Conservation (phyloP, 2,888 invertebrate species). For the Drosophila atripex region DNA sequence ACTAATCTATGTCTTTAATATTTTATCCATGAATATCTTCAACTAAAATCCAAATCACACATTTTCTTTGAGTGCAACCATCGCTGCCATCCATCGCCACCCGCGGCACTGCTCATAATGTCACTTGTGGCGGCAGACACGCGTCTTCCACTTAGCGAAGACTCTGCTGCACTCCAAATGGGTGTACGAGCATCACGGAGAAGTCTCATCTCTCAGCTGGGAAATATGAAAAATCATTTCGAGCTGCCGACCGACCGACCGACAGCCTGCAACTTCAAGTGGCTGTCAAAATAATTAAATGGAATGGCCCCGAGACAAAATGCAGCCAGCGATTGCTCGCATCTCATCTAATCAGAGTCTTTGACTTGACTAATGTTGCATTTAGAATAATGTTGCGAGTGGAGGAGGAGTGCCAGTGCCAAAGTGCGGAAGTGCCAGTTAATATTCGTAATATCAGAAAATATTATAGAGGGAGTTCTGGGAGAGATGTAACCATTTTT, state of each 20-base stretch:
- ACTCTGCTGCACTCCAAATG: conserved; percentile 44
- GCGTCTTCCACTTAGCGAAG: conserved; percentile 46
- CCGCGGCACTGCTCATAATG: conserved; percentile 52
- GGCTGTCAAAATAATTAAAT: conserved; percentile 78
- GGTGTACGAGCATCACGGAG: conserved; percentile 12
- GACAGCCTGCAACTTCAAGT: conserved; percentile 56
- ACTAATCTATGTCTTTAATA: not conserved
- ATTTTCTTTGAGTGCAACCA: conserved; percentile 9
- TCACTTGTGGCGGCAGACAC: conserved; percentile 61
- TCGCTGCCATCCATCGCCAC: conserved; percentile 40
- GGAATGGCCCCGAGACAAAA: conserved; percentile 68
- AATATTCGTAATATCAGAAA: conserved; percentile 45
- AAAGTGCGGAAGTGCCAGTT: conserved; percentile 73
- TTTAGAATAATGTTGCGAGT: conserved; percentile 38
- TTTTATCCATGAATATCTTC: not conserved
- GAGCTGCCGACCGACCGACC: conserved; percentile 9
- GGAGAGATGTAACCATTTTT: conserved; percentile 44
- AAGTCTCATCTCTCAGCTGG: conserved; percentile 33
- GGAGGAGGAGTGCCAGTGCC: not conserved
- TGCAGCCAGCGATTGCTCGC: conserved; percentile 48
- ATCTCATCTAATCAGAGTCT: conserved; percentile 60
- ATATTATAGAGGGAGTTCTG: conserved; percentile 20
- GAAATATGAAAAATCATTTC: conserved; percentile 71
- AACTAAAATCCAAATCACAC: not conserved
- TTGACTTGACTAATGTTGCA: conserved; percentile 75